Conservation (phyloP, 2,888 invertebrate genomes). For the Phytoseiulus persimilis region DNA sequence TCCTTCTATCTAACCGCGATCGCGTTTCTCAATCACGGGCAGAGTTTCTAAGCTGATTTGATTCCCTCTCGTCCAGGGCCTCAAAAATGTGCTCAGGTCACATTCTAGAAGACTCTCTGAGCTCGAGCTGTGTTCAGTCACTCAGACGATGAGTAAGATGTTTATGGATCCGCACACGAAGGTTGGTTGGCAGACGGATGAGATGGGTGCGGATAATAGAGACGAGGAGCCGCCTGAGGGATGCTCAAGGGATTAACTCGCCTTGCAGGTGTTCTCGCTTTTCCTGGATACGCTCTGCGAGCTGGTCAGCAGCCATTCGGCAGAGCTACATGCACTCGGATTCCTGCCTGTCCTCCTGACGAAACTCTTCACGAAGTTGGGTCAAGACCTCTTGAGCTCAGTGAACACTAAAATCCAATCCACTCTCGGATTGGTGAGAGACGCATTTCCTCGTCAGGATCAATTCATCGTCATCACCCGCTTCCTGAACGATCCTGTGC, state of each 20-base stretch:
- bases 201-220: neutral
- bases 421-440: constrained; percentile 69
- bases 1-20: neutral
- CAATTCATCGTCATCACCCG: constrained; percentile 58
- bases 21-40: neutral
- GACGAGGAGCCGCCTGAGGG: too few relatives aligned
- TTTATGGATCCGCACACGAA: constrained; percentile 93
- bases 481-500: constrained; percentile 70
- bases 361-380: constrained; percentile 75
- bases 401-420: constrained; percentile 81
- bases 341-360: constrained; percentile 88
- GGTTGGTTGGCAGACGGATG: constrained; percentile 48
- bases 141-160: constrained; percentile 88
- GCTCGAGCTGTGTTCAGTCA: constrained; percentile 68
- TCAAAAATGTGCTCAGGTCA: constrained; percentile 53
- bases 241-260: neutral
- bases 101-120: constrained; percentile 57
- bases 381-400: constrained; percentile 80
- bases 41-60: neutral
- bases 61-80: constrained; percentile 43
- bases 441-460: constrained; percentile 58
- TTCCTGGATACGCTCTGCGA: constrained; percentile 88
- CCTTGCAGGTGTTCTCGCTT: constrained; percentile 66
- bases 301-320: constrained; percentile 72
- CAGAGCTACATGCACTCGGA: constrained; percentile 65